A percentile compares a stretch with the other conserved stretches of the same genome.
These are phyloP conservation scores for Montipora capricornis DNA, from an alignment of 64 coral and sea anemone species.

Conservation along the genomic window DNA sequence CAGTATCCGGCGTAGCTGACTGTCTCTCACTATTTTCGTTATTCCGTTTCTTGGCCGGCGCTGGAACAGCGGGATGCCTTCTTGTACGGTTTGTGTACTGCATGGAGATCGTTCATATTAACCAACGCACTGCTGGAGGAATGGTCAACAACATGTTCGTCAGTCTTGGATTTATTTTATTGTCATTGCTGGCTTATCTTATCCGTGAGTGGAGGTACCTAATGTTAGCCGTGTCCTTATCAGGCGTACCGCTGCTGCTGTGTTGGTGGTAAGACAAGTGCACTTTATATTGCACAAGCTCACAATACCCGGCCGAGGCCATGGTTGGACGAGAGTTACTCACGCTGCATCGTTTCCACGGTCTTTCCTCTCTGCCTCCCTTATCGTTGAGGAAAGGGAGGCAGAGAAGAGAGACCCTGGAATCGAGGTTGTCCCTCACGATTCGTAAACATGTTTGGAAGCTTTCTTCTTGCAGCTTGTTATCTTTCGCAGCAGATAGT, in stretches of 20 bases:
- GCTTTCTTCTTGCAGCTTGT: no score
- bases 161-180: slow-evolving; percentile 49
- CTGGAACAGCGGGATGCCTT: slow-evolving; percentile 81
- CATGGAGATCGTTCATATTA: slow-evolving; percentile 79
- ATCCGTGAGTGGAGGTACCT: slow-evolving; percentile 88
- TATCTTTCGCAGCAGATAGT: no score
- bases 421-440: no score
- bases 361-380: no score
- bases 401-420: no score
- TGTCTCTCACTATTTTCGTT: slow-evolving; percentile 86
- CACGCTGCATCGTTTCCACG: no score
- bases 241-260: slow-evolving; percentile 62
- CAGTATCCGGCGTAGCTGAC: slow-evolving; percentile 66
- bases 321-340: no score
- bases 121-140: slow-evolving; percentile 74
- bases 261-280: slow-evolving; percentile 76
- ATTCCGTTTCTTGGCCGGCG: slow-evolving; percentile 76
- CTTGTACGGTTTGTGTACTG: slow-evolving; percentile 85
- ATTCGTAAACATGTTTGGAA: no score
- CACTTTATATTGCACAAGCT: neutral
- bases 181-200: slow-evolving; percentile 77
- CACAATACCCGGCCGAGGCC: no score
- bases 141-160: slow-evolving; percentile 84
- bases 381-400: no score
- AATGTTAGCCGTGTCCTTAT: slow-evolving; percentile 64